These are phyloP conservation scores for Metallyticus violacea DNA, from an alignment of 2,888 invertebrate species.

Conservation along the genomic window DNA sequence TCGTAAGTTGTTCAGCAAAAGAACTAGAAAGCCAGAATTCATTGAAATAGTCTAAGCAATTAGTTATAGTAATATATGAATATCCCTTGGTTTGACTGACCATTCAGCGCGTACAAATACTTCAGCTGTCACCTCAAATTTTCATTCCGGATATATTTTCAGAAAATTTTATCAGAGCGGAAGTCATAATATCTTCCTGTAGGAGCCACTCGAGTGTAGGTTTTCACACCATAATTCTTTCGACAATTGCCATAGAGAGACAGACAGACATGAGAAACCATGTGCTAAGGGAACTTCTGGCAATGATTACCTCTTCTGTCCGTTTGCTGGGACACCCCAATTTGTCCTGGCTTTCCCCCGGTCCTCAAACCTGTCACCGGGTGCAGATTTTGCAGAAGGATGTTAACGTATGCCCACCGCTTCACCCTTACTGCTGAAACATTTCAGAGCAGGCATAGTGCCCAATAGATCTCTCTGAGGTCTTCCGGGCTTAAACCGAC, in stretches of 20 bases:
- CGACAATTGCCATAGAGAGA: slow-evolving; percentile 5
- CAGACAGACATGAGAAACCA: background rate
- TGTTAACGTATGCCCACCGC: background rate
- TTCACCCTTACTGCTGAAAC: no score
- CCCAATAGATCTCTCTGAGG: no score
- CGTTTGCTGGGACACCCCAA: background rate
- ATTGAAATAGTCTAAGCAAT: no score
- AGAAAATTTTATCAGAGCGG: background rate
- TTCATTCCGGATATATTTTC: background rate
- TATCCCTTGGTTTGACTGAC: background rate
- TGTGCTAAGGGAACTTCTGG: slow-evolving; percentile 7
- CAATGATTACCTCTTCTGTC: slow-evolving; percentile 7
- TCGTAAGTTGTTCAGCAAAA: no score
- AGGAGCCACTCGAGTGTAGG: background rate
- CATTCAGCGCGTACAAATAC: background rate
- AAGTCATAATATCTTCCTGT: background rate
- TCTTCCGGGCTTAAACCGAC: no score
- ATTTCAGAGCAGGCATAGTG: no score
- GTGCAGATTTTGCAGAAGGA: background rate
- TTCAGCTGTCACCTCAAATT: background rate
- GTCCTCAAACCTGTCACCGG: background rate
- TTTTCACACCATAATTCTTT: slow-evolving; percentile 1
- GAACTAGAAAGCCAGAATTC: no score
- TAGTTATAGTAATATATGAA: no score
- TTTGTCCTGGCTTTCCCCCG: background rate